Percentiles rank a stretch among this genome's conserved stretches.
Evolutionary conservation across 1,140 invertebrate genomes (phyloP).

Genomic region (Drosophila baimaii): DNA sequence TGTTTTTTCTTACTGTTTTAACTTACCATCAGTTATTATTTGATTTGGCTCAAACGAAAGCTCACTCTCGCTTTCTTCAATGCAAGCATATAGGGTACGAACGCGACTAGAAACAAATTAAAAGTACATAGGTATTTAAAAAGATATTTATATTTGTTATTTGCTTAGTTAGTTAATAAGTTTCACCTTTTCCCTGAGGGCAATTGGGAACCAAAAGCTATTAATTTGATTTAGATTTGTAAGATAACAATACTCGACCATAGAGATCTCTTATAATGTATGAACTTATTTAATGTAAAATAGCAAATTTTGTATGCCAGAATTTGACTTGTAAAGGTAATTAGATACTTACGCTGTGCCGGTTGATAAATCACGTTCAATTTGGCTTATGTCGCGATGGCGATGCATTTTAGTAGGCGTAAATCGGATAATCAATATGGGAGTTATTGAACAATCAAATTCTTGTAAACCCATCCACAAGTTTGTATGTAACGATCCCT

Average conservation of each 20-base stretch:
- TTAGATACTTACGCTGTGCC: conserved; percentile 77
- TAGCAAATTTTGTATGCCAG: not conserved
- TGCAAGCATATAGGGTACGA: conserved; percentile 96
- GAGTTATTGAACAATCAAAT: too few species aligned
- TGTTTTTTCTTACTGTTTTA: too few species aligned
- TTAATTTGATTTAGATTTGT: too few species aligned
- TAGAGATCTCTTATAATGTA: not conserved
- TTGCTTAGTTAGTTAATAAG: not conserved
- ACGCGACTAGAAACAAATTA: conserved; percentile 87
- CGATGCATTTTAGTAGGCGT: conserved; percentile 83
- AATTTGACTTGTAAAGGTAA: not conserved
- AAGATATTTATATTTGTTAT: not conserved
- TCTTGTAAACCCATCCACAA: too few species aligned
- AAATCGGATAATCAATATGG: too few species aligned
- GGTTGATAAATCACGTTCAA: conserved; percentile 75
- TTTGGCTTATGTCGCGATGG: conserved; percentile 80
- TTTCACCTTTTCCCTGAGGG: not conserved
- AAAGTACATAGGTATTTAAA: too few species aligned
- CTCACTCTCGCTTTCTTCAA: conserved; percentile 98
- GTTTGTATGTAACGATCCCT: too few species aligned
- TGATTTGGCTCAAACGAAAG: conserved; percentile 99
- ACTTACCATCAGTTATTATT: conserved; percentile 97
- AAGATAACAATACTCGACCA: not conserved
- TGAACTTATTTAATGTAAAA: not conserved
- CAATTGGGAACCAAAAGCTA: too few species aligned